Conservation (phyloP, 2,888 invertebrate species). For the Gastrophysa polygoni region DNA sequence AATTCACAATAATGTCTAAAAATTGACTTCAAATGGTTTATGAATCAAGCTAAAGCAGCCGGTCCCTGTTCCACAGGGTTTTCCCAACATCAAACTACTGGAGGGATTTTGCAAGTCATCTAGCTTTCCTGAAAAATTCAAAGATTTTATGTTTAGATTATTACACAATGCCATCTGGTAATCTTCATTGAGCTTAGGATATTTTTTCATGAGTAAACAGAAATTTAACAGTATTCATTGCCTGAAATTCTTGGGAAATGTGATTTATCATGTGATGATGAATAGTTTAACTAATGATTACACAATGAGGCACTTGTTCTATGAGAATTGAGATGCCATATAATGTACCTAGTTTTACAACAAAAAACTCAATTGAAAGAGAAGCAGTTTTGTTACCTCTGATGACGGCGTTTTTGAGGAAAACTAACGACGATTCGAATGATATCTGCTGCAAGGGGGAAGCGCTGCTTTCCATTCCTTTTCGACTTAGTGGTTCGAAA, state of each 20-base stretch:
- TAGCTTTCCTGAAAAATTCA: conserved; percentile 68
- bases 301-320: no score
- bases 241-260: background rate
- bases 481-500: conserved; percentile 88
- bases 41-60: conserved; percentile 68
- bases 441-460: conserved; percentile 98
- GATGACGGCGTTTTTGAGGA: conserved; percentile 79
- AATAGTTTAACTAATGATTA: no score
- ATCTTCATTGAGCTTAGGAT: no score
- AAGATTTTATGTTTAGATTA: no score
- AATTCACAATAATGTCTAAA: background rate
- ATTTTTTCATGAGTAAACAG: no score
- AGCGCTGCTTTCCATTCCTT: conserved; percentile 86
- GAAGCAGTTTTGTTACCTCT: no score
- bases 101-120: conserved; percentile 86
- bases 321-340: no score
- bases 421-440: conserved; percentile 91
- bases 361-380: no score
- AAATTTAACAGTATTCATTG: background rate
- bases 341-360: no score
- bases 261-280: no score
- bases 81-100: conserved; percentile 84
- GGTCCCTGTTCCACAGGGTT: conserved; percentile 82
- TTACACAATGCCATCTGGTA: no score
- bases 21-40: conserved; percentile 26